Base-by-base conservation (phyloP, 2,797 vertebrate genomes). In the Eutrigla gurnardus region DNA sequence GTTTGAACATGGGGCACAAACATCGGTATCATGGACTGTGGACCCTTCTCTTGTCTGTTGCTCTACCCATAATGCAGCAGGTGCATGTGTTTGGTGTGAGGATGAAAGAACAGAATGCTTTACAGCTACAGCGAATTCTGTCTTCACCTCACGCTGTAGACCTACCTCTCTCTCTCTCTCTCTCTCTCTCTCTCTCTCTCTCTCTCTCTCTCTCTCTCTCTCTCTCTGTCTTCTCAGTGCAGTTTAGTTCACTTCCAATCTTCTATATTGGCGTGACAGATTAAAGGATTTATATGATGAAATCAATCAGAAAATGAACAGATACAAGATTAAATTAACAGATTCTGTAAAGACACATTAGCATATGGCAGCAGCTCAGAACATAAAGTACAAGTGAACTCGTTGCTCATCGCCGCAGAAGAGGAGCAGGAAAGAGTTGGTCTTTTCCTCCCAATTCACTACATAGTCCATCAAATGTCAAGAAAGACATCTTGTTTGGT, bases 321-420 rank as follows among this genome's bases (percentile, higher is more conserved):
- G 49, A 70, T 36, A 25, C 25, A 50, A 71, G 68, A 83, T 70
- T 55, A 75, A 77, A 69, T 32, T n/a, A 79, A 70, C n/a, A 60
- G 43, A 70, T 78, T 70, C 58, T 39, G 25, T 7, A 18, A 35
- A 66, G 46, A 42, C 40, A 7, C 18, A 43, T 65, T 18, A 73
- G 10, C 9, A n/a, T 0, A 25, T 17, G 11, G 57, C 7, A 50
- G 15, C 61, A 76, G 45, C 46, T 53, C 2, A 52, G 53, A 40
- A 63, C 35, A n/a, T 32, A 7, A 10, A 66, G 62, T 40, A 8
- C 42, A 4, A 39, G 42, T 3, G 55, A 5, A 46, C 45, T 3
- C 1, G 0, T 0, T 1, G 45, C 32, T 10, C 32, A n/a, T 3
- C 33, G 2, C 8, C 45, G 4, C 32, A 59, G 39, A 42, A 25